Evolutionary conservation across 2,113 vertebrate genomes (phyloP).

Genomic region (human (Homo sapiens)): DNA sequence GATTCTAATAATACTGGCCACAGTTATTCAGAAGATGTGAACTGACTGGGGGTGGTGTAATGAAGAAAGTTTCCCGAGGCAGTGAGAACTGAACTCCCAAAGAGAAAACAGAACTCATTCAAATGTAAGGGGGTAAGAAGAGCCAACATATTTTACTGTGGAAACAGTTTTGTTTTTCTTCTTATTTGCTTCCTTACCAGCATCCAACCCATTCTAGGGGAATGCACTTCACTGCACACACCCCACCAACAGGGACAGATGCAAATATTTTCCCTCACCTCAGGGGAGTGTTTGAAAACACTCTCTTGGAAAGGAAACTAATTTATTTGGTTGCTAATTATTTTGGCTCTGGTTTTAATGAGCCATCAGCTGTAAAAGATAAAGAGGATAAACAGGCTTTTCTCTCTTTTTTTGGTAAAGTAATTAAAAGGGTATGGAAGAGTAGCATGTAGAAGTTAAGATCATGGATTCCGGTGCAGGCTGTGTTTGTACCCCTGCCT

Average conservation of each 20-base stretch:
- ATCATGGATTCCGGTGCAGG: neutral
- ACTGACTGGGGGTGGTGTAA: neutral
- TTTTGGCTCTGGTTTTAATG: slow-evolving; percentile 75
- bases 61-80: neutral
- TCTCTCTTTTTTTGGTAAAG: neutral
- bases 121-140: neutral
- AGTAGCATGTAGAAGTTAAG: neutral
- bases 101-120: neutral
- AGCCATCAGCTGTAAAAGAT: slow-evolving; percentile 68
- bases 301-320: slow-evolving; percentile 68
- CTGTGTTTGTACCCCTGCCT: neutral
- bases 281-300: slow-evolving; percentile 70
- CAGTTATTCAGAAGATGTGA: neutral
- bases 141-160: neutral
- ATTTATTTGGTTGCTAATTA: slow-evolving; percentile 78
- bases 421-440: neutral
- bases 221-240: slow-evolving; percentile 3
- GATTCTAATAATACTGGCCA: neutral
- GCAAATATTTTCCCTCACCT: slow-evolving; percentile 68
- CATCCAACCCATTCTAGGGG: neutral
- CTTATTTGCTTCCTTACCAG: neutral
- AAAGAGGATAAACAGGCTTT: slow-evolving; percentile 60
- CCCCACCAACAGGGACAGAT: slow-evolving; percentile 47
- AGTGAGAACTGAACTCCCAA: neutral
- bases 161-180: neutral